Base-by-base conservation (phyloP, 2,113 vertebrate species). In the Abramis brama region DNA sequence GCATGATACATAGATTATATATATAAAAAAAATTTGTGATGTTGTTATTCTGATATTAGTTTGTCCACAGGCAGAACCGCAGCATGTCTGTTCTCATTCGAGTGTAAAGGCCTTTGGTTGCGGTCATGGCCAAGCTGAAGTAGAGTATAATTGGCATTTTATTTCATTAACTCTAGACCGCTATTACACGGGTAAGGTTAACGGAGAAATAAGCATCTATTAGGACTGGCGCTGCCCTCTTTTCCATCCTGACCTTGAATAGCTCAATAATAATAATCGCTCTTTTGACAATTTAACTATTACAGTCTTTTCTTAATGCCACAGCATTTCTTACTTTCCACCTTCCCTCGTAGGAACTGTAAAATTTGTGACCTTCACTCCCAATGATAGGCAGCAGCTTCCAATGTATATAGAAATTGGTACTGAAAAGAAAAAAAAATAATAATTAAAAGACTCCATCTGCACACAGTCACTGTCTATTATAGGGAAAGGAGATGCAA, bases 251-350 rank as follows among this genome's bases (percentile, higher is more conserved):
- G 82, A 83, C 82, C 82, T 83, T 83, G 82, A 57, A 45, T 11
- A n/a, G 47, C 68, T 83, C 82, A 83, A 83, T 73, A 83, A 74
- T 59, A 55, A 59, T 43, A 73, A 97, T 98, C 98, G 97, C 98
- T 99, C 98, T 98, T 99, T 99, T 98, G 92, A 96, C 95, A 95
- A 95, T 97, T 98, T 95, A 95, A 93, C 59, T 68, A 85, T 78
- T 4, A 79, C 70, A 89, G 79, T 59, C 86, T 66, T 62, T 59
- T 60, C 33, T 36, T 74, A 83, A 83, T 83, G 66, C 68, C 39
- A 78, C 10, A 70, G 39, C 59, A n/a, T 77, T 85, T 85, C 59
- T 59, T 15, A 50, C 8, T 62, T 85, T 39, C 30, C 9, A 3
- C 59, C 57, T 77, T 76, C 36, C n/a, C 25, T 74, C 13, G 10